Evolutionary conservation across 1,140 invertebrate genomes (phyloP), one percentile per base, ranked within the genome.

Genomic region (Plodia interpunctella): DNA sequence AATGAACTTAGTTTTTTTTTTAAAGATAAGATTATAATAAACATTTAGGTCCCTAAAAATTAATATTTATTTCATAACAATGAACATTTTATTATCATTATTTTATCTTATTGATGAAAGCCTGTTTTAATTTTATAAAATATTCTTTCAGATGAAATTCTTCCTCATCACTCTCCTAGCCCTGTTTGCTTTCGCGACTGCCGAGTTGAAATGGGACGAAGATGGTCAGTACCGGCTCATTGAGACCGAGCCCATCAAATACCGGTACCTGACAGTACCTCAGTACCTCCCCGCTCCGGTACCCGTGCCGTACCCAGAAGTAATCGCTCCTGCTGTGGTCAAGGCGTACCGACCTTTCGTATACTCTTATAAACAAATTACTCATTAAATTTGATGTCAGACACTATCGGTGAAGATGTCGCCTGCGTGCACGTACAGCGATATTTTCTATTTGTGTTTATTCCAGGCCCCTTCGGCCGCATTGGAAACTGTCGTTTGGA

Each of bases 141-240:
- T 32, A 32, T 32, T 32, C 30, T 57, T 57, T 9, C 51, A 60
- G 52, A 55, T 54, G 59, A 61, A 61, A 56, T 9, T 61, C 28
- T 13, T 32, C 0, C 13, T 61, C 11, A 10, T 55, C 17, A 17
- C 49, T 3, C 5, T 53, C 3, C 53, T 50, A 19, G 44, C 35
- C 1, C 19, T 53, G n/a, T 17, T 57, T 21, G 53, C 50, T 4
- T 19, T 61, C 17, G 56, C 59, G 10, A 21, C 49, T 2, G 57
- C 63, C 10, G 54, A 62, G 10, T 5, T 65, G 8, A 49, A 35
- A 10, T 69, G 66, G 66, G 57, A 59, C 51, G 52, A 35, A 17
- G 57, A 21, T 13, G 66, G 62, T 0, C 59, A 68, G 21, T 68
- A 62, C 50, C 62, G 57, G 10, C n/a, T 68, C 5, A 44, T 68